These are phyloP conservation scores for Papilio xuthus DNA, from an alignment of 1,140 invertebrate genomes.

Conservation along the genomic window DNA sequence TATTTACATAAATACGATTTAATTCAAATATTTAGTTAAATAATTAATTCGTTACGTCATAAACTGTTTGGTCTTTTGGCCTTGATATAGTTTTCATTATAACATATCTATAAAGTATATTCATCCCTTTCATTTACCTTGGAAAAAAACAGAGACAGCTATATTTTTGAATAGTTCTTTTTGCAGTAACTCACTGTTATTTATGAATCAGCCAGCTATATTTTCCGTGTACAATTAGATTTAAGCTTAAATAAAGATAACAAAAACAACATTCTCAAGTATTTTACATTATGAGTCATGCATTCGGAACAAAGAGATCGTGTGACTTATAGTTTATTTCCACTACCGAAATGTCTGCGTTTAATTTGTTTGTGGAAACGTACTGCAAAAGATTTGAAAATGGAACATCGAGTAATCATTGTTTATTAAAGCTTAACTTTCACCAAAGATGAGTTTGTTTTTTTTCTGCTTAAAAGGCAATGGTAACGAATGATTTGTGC, in stretches of 20 bases:
- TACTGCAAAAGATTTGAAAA: conserved; percentile 1
- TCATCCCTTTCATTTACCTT: too few relatives aligned
- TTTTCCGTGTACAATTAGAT: conserved; percentile 11
- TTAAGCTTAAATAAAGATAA: background rate
- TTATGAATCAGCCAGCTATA: background rate
- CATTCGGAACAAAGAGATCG: background rate
- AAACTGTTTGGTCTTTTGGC: too few relatives aligned
- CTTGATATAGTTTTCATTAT: too few relatives aligned
- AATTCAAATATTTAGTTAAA: background rate
- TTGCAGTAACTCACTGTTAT: background rate
- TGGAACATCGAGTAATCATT: background rate
- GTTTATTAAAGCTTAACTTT: conserved; percentile 25
- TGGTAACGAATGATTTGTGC: background rate
- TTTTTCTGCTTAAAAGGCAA: background rate
- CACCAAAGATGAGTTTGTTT: conserved; percentile 15
- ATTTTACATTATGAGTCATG: background rate
- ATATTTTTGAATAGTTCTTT: background rate
- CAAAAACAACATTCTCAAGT: background rate
- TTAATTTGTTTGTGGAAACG: background rate
- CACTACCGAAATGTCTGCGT: too few relatives aligned
- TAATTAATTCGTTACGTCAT: background rate
- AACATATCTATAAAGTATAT: too few relatives aligned
- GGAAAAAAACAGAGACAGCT: background rate
- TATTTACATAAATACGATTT: background rate
- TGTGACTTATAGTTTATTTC: too few relatives aligned